phyloP scores from a whole-genome alignment of 1,140 invertebrate genomes.

The Arctopsyche grandis region DNA sequence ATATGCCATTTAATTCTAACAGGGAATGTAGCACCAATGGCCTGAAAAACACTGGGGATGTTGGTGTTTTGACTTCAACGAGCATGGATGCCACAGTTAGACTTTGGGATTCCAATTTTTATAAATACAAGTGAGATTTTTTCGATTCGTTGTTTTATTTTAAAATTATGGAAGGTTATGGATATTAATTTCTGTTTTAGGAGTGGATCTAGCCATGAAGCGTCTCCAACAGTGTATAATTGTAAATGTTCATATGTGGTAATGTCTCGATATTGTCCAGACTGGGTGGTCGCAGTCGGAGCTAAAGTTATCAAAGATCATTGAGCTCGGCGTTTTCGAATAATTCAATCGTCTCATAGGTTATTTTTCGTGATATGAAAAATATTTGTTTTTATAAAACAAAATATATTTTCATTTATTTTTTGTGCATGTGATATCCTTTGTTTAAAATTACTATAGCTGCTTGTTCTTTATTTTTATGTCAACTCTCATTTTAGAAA shows the following conservation, averaged over 20 bases:
- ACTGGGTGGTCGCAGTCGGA: slow-evolving; percentile 65
- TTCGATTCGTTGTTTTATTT: background rate
- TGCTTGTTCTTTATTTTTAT: background rate
- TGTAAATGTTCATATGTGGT: slow-evolving; percentile 65
- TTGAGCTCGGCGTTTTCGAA: background rate
- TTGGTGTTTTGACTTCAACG: slow-evolving; percentile 62
- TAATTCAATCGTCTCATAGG: background rate
- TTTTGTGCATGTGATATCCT: too few species aligned
- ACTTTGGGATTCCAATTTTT: slow-evolving; percentile 59
- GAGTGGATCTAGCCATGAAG: slow-evolving; percentile 60
- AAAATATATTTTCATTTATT: background rate
- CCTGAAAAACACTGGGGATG: slow-evolving; percentile 53
- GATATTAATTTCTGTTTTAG: slow-evolving; percentile 57
- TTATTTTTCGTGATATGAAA: background rate
- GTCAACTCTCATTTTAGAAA: background rate
- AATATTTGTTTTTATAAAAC: background rate
- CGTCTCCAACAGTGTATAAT: slow-evolving; percentile 61
- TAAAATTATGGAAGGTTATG: background rate
- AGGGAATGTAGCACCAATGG: slow-evolving; percentile 40
- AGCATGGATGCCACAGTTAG: slow-evolving; percentile 65
- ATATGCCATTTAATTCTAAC: background rate
- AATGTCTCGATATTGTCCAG: slow-evolving; percentile 63
- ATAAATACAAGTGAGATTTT: slow-evolving; percentile 62
- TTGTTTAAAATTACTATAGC: too few species aligned
- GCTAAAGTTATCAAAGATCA: slow-evolving; percentile 47